Base-by-base conservation (phyloP, 2,888 invertebrate species). In the Macrosiphum euphorbiae region DNA sequence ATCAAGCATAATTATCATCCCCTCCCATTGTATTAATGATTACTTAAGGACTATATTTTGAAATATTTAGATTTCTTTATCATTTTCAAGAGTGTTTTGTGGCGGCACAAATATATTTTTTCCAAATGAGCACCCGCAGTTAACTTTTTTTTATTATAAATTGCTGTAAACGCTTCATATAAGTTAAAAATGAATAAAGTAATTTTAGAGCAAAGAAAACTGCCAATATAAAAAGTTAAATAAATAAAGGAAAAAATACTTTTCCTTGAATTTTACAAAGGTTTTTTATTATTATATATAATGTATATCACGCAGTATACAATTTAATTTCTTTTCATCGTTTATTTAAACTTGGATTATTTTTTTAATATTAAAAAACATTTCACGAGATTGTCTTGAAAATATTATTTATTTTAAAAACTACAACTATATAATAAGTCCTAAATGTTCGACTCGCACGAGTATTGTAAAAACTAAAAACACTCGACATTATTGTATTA, bases 181-280 rank as follows among this genome's bases (percentile, higher is more conserved):
- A 35, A 35, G 35, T 78, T 20, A 78, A 78, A 78, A 35, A 78
- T 78, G 20, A 78, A 35, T 78, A 78, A 78, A 78, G 8, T 35
- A 20, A 78, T 41, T 78, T 78, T 35, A 20, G 35, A 78, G 78
- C 35, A 41, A 78, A 78, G n/a, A 78, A 78, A 78, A 78, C 78
- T 78, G 78, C 20, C 35, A 78, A 78, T 78, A 78, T 78, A 78
- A 78, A 78, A 67, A n/a, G n/a, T n/a, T n/a, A n/a, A 78, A 78
- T 20, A 35, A 78, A 78, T 35, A 35, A 78, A 78, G 20, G 35
- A 78, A 78, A 78, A 78, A 35, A 35, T 35, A 35, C 78, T 78
- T 78, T 78, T 13, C 20, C 78, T 5, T 78, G 20, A 35, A 78
- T 78, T 78, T 78, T 78, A 41, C 35, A 78, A 78, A 78, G 78